Conservation (phyloP, 2,888 invertebrate genomes). For the Latrodectus hesperus region DNA sequence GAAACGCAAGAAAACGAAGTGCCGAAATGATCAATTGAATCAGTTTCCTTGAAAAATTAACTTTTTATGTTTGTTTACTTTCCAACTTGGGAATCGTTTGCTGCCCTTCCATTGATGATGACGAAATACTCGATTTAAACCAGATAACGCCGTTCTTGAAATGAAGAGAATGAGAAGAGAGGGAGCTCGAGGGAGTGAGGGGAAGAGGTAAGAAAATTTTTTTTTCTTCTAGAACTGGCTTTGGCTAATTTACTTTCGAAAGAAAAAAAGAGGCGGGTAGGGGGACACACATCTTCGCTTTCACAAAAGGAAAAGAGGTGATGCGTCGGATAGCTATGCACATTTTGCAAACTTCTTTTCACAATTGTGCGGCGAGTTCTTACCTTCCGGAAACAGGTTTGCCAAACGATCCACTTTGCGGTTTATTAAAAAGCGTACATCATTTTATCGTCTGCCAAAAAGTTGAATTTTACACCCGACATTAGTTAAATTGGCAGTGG, state of each 20-base stretch:
- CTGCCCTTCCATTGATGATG: not conserved
- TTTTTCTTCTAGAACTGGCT: not conserved
- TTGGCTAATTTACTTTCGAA: slow-evolving; percentile 4
- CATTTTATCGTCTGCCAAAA: too few relatives aligned
- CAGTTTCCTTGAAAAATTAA: not conserved
- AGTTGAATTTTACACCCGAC: too few relatives aligned
- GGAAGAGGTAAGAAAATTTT: not conserved
- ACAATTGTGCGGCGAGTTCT: not conserved
- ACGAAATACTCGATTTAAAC: slow-evolving; percentile 1
- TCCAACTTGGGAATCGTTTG: not conserved
- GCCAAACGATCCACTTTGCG: not conserved
- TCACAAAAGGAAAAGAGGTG: not conserved
- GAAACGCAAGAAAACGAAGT: too few relatives aligned
- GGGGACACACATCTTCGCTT: not conserved
- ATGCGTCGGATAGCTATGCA: not conserved
- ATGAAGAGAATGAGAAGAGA: not conserved
- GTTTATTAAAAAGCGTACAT: too few relatives aligned
- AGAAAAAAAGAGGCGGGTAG: not conserved
- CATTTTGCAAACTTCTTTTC: not conserved
- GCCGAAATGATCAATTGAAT: too few relatives aligned
- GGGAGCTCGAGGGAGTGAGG: not conserved
- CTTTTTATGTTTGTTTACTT: not conserved
- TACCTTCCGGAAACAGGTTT: not conserved
- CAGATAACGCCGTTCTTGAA: not conserved
- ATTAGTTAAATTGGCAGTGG: too few relatives aligned